Base-by-base conservation (phyloP, 2,888 invertebrate genomes). In the Erpobdella octoculata region DNA sequence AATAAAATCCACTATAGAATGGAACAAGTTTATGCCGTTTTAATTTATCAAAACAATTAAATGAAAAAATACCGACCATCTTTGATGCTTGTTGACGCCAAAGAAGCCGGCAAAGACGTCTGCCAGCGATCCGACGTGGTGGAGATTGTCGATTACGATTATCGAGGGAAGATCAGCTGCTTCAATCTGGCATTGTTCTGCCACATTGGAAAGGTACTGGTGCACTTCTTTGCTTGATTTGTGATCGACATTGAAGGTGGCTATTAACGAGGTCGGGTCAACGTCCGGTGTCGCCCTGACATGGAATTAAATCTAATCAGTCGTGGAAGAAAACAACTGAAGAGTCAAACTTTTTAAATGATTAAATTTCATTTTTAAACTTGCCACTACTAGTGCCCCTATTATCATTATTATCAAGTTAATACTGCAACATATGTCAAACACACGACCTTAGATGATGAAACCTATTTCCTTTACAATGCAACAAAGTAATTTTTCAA, bases 161-260 rank as follows among this genome's bases (percentile, higher is more conserved):
- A 96, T 94, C 76, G 90, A 90, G 0, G 96, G 96, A 75, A 95
- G 84, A 78, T 91, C 91, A 25, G 81, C 79, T 0, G 69, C 37
- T 59, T 46, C 64, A 46, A 53, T 58, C 77, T 91, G 89, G 79
- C 91, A 91, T 84, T 94, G 92, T 79, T 95, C 94, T 68, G 92
- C 92, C 76, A 96, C 89, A 84, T 94, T 92, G 3, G 90, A 89
- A 76, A 96, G 86, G 85, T 95, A 96, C 79, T 92, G 92, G 65
- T 93, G 88, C 73, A 96, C 85, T 83, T 96, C 94, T 84, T 93
- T 93, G 77, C 91, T 91, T 9, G 92, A 92, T 82, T 94, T 93
- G 81, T 93, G 92, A 83, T 95, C 94, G 77, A 94, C 93, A 81
- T 91, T 91, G 81, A 94, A 94, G 2, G 93, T 94, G 71, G 94